Conservation (phyloP, 2,113 vertebrate species). For the Plectropomus leopardus region DNA sequence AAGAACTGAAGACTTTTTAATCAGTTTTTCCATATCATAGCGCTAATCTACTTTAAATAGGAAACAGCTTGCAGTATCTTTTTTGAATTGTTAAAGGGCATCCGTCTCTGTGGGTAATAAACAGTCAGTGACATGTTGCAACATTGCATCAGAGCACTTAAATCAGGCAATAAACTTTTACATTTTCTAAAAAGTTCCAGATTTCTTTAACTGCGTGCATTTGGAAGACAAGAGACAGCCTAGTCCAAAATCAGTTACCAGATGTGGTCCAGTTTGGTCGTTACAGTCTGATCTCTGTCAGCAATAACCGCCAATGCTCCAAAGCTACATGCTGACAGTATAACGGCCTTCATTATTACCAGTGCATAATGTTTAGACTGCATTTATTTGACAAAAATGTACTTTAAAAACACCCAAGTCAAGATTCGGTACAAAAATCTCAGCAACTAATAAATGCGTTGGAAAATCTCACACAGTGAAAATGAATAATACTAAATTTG, state of each 20-base stretch:
- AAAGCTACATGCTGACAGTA: background rate
- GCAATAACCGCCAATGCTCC: no score
- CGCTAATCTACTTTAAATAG: background rate
- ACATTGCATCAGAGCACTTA: background rate
- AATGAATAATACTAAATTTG: no score
- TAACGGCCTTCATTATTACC: background rate
- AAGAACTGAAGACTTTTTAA: background rate
- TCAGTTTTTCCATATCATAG: background rate
- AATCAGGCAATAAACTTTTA: background rate
- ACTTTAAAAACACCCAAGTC: no score
- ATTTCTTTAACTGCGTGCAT: background rate
- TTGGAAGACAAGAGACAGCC: background rate
- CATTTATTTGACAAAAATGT: no score
- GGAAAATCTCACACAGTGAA: no score
- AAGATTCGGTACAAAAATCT: no score
- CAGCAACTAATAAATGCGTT: no score
- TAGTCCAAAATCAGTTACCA: background rate
- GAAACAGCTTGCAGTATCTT: no score
- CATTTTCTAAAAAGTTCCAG: background rate
- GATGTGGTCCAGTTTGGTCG: background rate
- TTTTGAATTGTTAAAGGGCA: no score
- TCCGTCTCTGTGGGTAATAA: background rate
- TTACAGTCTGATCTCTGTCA: background rate
- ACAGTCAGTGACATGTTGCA: background rate
- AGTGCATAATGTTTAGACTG: background rate